These are phyloP conservation scores for Oligia strigilis DNA, from an alignment of 2,888 invertebrate genomes.

Conservation along the genomic window DNA sequence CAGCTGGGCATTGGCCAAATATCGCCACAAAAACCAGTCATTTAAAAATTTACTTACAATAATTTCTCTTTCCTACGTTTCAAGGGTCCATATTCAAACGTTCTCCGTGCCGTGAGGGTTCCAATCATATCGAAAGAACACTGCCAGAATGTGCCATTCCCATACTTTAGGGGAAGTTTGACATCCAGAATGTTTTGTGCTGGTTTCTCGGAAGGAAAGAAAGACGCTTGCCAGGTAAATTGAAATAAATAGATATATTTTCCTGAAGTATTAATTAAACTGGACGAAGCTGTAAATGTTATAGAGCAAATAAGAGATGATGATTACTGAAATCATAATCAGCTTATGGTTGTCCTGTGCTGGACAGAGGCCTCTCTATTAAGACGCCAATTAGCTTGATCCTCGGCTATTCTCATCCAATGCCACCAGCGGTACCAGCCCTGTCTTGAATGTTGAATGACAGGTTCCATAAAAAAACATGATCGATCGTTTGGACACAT, in stretches of 20 bases:
- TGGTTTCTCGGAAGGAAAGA: conserved; percentile 83
- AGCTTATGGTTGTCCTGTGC: neutral
- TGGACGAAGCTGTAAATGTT: neutral
- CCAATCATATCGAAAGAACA: conserved; percentile 85
- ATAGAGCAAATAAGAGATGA: neutral
- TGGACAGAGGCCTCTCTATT: neutral
- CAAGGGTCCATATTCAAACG: conserved; percentile 84
- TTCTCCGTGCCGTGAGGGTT: conserved; percentile 83
- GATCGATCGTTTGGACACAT: neutral
- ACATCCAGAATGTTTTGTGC: conserved; percentile 88
- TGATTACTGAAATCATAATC: neutral
- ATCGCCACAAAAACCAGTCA: neutral
- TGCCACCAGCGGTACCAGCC: too few species aligned
- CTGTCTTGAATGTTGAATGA: neutral
- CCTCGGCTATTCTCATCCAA: neutral
- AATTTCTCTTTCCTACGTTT: conserved; percentile 31
- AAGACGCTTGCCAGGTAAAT: conserved; percentile 86
- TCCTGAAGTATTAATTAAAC: neutral
- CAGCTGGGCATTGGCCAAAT: neutral
- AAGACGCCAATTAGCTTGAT: neutral
- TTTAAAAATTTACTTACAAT: neutral
- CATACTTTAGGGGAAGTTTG: conserved; percentile 83
- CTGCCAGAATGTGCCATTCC: conserved; percentile 84
- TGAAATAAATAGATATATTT: neutral
- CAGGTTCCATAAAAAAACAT: neutral